Base-by-base conservation (phyloP, 2,888 invertebrate genomes). In the Andrena minutula region DNA sequence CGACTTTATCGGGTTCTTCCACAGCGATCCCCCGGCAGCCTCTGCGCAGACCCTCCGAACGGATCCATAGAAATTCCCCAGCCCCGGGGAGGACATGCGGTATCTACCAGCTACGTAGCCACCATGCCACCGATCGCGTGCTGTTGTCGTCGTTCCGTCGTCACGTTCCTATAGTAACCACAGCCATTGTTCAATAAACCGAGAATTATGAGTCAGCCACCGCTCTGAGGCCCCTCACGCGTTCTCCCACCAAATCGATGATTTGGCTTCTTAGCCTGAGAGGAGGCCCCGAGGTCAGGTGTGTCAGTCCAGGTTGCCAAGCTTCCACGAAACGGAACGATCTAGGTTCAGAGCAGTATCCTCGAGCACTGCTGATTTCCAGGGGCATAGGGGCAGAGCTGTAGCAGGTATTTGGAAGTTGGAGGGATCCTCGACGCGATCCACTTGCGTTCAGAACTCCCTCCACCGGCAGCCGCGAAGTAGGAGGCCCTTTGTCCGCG, bases 161-260 rank as follows among this genome's bases (percentile, higher is more conserved):
- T 90, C 88, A 87, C 86, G 92, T 93, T 90, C 82, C 91, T 88
- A 92, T 91, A 91, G 91, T 85, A 89, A 92, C 93, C 89, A 23
- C 83, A 74, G 70, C 82, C 85, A 88, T 90, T 92, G 92, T 91
- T 92, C 92, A 89, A 92, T 92, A 92, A 90, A 85, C 85, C 86
- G 75, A 90, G 88, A 92, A 91, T 91, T 91, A 91, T 91, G 88
- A 91, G 89, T 88, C 86, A 89, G 86, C 81, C 77, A 78, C 72
- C 30, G 51, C 80, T 23, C 49, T 47, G 72, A 56, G 47, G 16
- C 65, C 58, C 20, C 12, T 28, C n/a, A 28, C 60, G 69, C 64
- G 47, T 56, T 26, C 53, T 32, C 30, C 58, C 12, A 26, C 26
- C 23, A 61, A 72, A 61, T 53, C 41, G 60, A 35, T 49, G 30